These are phyloP conservation scores for Bugulina stolonifera DNA, from an alignment of 2,888 invertebrate species.

Conservation along the genomic window DNA sequence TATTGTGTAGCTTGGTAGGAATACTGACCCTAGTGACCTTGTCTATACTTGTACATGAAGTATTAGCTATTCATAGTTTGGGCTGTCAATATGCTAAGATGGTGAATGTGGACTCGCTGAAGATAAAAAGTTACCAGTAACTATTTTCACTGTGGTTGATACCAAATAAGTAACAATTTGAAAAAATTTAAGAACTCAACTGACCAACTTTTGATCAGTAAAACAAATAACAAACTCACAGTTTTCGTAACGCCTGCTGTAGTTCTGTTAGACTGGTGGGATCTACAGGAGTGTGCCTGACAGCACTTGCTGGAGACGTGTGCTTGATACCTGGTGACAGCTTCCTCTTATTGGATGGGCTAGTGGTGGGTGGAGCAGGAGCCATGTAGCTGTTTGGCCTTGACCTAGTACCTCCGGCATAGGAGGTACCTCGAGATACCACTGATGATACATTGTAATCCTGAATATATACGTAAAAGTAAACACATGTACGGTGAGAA, in stretches of 20 bases:
- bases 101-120: too few relatives aligned
- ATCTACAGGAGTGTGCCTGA: neutral
- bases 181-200: too few relatives aligned
- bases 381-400: conserved; percentile 6
- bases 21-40: too few relatives aligned
- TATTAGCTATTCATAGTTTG: too few relatives aligned
- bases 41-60: too few relatives aligned
- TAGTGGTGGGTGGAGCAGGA: neutral
- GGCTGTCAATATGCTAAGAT: too few relatives aligned
- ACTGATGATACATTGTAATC: conserved; percentile 25
- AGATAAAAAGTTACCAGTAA: too few relatives aligned
- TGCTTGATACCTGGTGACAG: neutral
- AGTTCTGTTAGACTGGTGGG: neutral
- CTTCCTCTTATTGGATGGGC: neutral
- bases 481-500: too few relatives aligned
- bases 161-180: too few relatives aligned
- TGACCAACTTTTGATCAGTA: neutral
- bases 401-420: neutral
- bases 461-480: neutral
- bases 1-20: too few relatives aligned
- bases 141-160: too few relatives aligned
- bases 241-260: neutral
- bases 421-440: neutral
- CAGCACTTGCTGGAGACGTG: neutral
- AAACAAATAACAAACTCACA: conserved; percentile 3